Evolutionary conservation across 2,797 vertebrate genomes (phyloP), one percentile per base, ranked within the genome.

Genomic region (Cuniculus paca): DNA sequence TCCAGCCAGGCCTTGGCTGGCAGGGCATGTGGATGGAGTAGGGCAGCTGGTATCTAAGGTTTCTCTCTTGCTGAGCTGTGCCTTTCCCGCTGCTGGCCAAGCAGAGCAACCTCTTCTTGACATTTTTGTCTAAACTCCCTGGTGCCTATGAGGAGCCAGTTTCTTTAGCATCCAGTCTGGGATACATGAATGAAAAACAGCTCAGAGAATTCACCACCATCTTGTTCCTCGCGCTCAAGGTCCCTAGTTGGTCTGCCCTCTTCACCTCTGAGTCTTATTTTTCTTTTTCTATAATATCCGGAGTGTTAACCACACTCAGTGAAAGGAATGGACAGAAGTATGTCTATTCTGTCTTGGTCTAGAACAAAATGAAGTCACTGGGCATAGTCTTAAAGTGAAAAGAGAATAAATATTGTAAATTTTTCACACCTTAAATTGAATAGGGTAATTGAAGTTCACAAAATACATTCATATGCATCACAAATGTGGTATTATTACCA

Each of bases 301-400:
- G 56, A 60, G 65, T 75, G 84, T 77, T 92, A 17, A 92, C 42
- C 63, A 3, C 60, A n/a, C 45, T 52, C 56, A 87, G n/a, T 83
- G 42, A 95, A 24, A 92, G 19, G 31, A 72, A 58, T 22, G 60
- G 1, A 85, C 0, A 88, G 8, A 91, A 75, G 8, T 54, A 1
- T 34, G 9, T 81, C 34, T 36, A 17, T n/a, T 65, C 14, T 48
- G 61, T 22, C 39, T 90, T 78, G 7, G 10, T 45, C 26, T 72
- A 9, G 77, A 92, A 39, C 63, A 56, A 83, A 72, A 45, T 58
- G 19, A 58, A 78, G 14, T 78, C 24, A 90, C 56, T 24, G 56
- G 34, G 19, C 12, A 58, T 83, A 92, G 56, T 81, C 95, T 92
- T 58, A 52, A 94, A 95, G 70, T 65, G 36, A 61, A 87, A 75